Conservation (phyloP, 1,140 invertebrate species). For the Aphelinus atriplicis region DNA sequence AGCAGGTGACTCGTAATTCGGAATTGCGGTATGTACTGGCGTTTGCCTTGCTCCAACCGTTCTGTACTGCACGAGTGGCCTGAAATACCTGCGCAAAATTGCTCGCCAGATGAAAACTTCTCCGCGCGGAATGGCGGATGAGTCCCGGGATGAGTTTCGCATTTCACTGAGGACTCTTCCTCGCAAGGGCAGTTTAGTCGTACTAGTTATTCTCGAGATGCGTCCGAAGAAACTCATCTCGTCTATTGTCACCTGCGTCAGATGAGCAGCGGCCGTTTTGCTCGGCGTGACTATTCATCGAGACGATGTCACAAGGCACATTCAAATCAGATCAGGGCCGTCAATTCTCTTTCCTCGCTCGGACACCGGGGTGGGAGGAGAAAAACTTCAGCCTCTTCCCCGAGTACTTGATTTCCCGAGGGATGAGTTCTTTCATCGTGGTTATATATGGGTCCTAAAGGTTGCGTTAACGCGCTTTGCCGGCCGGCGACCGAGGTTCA, state of each 20-base stretch:
- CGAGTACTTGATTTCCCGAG: constrained; percentile 57
- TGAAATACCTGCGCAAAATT: no score
- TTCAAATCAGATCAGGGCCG: constrained; percentile 30
- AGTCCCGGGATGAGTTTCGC: no score
- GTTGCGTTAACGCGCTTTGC: constrained; percentile 50
- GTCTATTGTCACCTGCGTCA: no score
- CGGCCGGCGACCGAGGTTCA: constrained; percentile 55
- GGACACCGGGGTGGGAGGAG: constrained; percentile 8
- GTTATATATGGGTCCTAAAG: constrained; percentile 45
- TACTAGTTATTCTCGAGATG: no score
- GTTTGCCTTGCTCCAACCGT: no score
- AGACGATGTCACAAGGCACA: background rate
- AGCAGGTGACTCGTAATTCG: background rate
- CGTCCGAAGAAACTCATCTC: no score
- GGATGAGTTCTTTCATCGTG: constrained; percentile 54
- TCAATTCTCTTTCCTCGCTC: background rate
- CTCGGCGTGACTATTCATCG: constrained; percentile 14
- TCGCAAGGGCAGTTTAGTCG: no score
- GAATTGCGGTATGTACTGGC: background rate
- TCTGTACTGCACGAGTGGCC: no score
- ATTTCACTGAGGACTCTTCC: no score
- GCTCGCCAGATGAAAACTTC: no score
- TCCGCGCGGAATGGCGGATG: no score
- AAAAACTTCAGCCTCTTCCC: constrained; percentile 24
- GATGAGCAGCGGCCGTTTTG: constrained; percentile 5